Conservation (phyloP, 2,888 invertebrate genomes). For the Drosophila phalerata region DNA sequence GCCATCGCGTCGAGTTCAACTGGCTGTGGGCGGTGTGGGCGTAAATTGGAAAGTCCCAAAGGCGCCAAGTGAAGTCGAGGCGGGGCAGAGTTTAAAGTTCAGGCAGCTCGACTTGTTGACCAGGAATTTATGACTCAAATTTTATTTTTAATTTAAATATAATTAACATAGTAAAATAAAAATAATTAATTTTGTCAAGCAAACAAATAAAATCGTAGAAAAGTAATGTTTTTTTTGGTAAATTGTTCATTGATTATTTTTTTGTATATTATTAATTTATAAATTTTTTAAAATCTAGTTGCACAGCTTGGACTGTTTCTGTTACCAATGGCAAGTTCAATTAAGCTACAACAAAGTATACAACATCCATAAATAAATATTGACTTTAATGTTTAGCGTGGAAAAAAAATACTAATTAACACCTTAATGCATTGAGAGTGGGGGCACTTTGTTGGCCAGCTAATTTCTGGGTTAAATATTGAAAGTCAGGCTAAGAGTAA, state of each 20-base stretch:
- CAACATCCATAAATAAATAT: constrained; percentile 62
- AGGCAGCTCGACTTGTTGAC: constrained; percentile 16
- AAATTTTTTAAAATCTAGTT: neutral
- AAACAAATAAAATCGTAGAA: no score
- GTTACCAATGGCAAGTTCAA: constrained; percentile 42
- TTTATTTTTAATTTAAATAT: no score
- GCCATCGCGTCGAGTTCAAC: constrained; percentile 1
- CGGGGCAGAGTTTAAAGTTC: constrained; percentile 38
- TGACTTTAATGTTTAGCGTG: constrained; percentile 72
- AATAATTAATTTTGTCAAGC: no score
- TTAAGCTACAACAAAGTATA: constrained; percentile 31
- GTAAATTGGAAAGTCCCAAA: constrained; percentile 73
- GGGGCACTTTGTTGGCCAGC: constrained; percentile 50
- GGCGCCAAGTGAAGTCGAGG: constrained; percentile 56
- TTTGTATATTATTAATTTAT: neutral
- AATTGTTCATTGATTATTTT: constrained; percentile 24
- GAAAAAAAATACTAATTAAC: constrained; percentile 69
- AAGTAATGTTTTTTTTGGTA: no score
- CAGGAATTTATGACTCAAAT: constrained; percentile 56
- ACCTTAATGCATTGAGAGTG: constrained; percentile 63
- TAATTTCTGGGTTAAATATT: constrained; percentile 80
- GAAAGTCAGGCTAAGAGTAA: constrained; percentile 31
- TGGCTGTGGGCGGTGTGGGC: constrained; percentile 57
- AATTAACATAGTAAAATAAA: no score
- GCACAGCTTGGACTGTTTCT: constrained; percentile 44